These are phyloP conservation scores for Hippocampus abdominalis DNA, from an alignment of 2,113 vertebrate genomes.

Conservation along the genomic window DNA sequence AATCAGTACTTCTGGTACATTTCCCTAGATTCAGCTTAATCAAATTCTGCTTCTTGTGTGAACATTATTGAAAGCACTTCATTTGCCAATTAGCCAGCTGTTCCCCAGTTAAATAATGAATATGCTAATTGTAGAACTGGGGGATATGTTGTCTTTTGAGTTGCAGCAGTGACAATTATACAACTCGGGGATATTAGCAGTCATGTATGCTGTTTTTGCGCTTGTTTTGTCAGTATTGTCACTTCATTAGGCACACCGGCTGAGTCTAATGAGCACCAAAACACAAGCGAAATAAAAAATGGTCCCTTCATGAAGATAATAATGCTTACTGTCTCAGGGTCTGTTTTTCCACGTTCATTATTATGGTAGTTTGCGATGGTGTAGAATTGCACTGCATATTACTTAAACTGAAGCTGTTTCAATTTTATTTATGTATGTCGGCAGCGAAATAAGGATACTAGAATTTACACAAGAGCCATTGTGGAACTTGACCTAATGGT, in stretches of 20 bases:
- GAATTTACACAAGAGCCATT: not conserved
- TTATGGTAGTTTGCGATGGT: not conserved
- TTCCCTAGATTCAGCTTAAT: slow-evolving; percentile 62
- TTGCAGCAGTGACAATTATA: slow-evolving; percentile 55
- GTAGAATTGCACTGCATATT: not conserved
- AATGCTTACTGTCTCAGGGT: not conserved
- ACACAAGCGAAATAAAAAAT: not conserved
- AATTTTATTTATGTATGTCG: not conserved
- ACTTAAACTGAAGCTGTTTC: not conserved
- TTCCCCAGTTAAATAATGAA: slow-evolving; percentile 65
- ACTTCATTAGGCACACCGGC: not conserved
- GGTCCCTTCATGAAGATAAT: not conserved
- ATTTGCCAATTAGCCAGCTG: slow-evolving; percentile 71
- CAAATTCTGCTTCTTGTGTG: slow-evolving; percentile 61
- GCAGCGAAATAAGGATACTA: not conserved
- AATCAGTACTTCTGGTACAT: slow-evolving; percentile 45
- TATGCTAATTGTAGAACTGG: slow-evolving; percentile 66
- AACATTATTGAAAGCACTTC: slow-evolving; percentile 63
- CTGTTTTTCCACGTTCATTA: no score
- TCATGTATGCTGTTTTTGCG: slow-evolving; percentile 12
- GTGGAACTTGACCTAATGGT: not conserved
- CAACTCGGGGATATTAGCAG: slow-evolving; percentile 34
- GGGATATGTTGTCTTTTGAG: slow-evolving; percentile 63
- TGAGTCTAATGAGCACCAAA: not conserved
- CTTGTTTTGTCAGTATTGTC: not conserved